These are phyloP conservation scores for Pantelozetes paolii DNA, from an alignment of 2,888 invertebrate genomes.

Conservation along the genomic window DNA sequence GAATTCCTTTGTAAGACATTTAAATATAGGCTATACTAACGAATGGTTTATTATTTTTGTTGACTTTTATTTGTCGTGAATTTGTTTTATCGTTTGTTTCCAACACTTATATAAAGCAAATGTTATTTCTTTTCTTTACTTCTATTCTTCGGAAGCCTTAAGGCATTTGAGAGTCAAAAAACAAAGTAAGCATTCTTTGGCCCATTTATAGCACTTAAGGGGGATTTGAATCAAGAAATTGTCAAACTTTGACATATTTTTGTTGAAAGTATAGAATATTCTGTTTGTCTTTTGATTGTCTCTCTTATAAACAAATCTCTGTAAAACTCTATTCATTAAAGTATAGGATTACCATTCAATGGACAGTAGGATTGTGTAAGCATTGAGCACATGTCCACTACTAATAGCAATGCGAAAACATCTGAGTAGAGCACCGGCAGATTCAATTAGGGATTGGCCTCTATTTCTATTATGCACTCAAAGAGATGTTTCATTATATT, in stretches of 20 bases:
- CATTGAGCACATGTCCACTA: constrained; percentile 25
- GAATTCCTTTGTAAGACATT: too few species aligned
- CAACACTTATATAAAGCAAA: too few species aligned
- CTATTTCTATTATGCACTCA: constrained; percentile 25
- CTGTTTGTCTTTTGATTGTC: neutral
- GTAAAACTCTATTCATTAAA: constrained; percentile 9
- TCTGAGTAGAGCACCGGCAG: neutral
- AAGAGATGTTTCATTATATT: constrained; percentile 34
- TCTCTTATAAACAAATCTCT: neutral
- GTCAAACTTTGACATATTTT: neutral
- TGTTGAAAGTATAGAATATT: constrained; percentile 3
- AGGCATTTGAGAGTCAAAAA: too few species aligned
- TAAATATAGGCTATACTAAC: too few species aligned
- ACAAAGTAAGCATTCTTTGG: neutral
- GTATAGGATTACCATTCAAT: neutral
- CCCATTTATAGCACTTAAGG: neutral
- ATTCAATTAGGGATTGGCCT: constrained; percentile 30
- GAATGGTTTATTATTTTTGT: too few species aligned
- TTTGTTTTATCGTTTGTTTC: too few species aligned
- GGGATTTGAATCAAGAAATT: neutral
- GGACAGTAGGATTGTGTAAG: neutral
- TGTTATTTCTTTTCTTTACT: too few species aligned
- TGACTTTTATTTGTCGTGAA: too few species aligned
- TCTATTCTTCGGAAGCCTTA: too few species aligned
- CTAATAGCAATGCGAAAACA: constrained; percentile 11